phyloP scores from a whole-genome alignment of 2,888 invertebrate species.

The Digitonthophagus gazella region DNA sequence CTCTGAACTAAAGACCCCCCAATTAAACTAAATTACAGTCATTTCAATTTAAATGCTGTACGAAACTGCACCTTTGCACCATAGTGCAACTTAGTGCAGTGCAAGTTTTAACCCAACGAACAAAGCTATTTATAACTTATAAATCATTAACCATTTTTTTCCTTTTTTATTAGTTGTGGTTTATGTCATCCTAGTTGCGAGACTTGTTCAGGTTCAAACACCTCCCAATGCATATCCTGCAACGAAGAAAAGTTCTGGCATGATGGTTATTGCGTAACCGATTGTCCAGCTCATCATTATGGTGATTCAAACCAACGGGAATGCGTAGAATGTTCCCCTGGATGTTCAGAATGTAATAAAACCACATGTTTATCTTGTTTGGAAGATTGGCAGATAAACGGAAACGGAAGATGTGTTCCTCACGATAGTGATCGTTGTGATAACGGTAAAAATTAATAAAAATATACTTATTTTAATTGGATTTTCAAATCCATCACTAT shows the following conservation, averaged over 20 bases:
- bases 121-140: too few species aligned
- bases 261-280: conserved; percentile 69
- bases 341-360: conserved; percentile 73
- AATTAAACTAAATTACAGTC: too few species aligned
- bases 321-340: conserved; percentile 76
- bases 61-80: too few species aligned
- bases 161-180: conserved; percentile 71
- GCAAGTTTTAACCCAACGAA: too few species aligned
- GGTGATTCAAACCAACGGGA: conserved; percentile 76
- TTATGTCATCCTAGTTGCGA: conserved; percentile 78
- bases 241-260: conserved; percentile 68
- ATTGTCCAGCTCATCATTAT: conserved; percentile 73
- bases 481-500: background rate
- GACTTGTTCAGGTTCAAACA: conserved; percentile 75
- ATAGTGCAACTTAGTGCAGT: too few species aligned
- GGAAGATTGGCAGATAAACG: conserved; percentile 71
- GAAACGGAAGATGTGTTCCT: conserved; percentile 72
- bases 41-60: background rate
- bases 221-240: conserved; percentile 80
- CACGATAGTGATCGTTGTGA: conserved; percentile 69
- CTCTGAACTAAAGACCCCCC: too few species aligned
- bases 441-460: conserved; percentile 52
- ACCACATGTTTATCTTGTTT: conserved; percentile 73
- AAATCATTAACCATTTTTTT: too few species aligned
- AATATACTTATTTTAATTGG: too few species aligned